A percentile compares a stretch with the other conserved stretches of the same genome.
phyloP scores from a whole-genome alignment of 1,140 invertebrate genomes.

The Zeugodacus cucurbitae region DNA sequence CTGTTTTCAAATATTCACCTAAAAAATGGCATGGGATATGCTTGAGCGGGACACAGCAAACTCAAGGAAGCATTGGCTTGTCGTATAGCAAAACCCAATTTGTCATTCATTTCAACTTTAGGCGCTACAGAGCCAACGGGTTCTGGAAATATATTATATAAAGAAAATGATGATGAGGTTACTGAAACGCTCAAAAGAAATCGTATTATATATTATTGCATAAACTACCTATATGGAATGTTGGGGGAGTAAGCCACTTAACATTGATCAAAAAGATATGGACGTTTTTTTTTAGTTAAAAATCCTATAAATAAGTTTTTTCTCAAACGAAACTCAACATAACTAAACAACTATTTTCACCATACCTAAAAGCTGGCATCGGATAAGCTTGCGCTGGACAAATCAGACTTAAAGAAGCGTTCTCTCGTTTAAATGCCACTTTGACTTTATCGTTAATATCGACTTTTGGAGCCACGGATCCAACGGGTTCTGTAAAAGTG shows the following conservation, averaged over 20 bases:
- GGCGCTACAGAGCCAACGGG: slow-evolving; percentile 76
- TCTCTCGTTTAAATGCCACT: slow-evolving; percentile 54
- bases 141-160: slow-evolving; percentile 67
- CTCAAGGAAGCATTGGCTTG: slow-evolving; percentile 75
- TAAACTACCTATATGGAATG: background rate
- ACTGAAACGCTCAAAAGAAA: background rate
- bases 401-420: slow-evolving; percentile 69
- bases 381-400: slow-evolving; percentile 76
- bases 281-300: no score
- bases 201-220: background rate
- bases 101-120: slow-evolving; percentile 65
- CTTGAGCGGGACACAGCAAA: slow-evolving; percentile 72
- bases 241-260: background rate
- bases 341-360: no score
- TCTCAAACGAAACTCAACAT: no score
- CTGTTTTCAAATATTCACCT: slow-evolving; percentile 61
- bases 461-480: slow-evolving; percentile 76
- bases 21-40: slow-evolving; percentile 71
- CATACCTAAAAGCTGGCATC: slow-evolving; percentile 71
- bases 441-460: slow-evolving; percentile 62
- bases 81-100: slow-evolving; percentile 50
- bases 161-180: background rate
- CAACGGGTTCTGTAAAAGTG: slow-evolving; percentile 72
- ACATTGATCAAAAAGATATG: no score
- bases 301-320: no score